Evolutionary conservation across 1,140 invertebrate genomes (phyloP).

Genomic region (Coptotermes formosanus): DNA sequence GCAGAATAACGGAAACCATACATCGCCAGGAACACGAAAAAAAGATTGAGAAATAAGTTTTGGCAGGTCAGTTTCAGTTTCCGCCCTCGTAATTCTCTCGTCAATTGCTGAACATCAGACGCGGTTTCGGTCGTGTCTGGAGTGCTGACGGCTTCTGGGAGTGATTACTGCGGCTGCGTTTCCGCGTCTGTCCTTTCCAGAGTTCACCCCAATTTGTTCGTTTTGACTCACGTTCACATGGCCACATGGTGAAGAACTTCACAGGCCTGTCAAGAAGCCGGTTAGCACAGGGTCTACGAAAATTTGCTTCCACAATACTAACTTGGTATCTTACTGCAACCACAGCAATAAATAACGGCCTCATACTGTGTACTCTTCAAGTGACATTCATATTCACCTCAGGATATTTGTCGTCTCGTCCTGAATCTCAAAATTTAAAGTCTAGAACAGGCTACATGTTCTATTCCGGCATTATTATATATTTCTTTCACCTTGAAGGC

Average conservation of each 20-base stretch:
- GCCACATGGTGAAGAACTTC: not conserved
- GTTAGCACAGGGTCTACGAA: not conserved
- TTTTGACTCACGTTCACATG: not conserved
- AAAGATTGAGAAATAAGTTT: not conserved
- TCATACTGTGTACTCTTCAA: too few species aligned
- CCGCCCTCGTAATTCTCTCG: not conserved
- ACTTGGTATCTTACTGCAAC: too few species aligned
- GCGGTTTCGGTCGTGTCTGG: not conserved
- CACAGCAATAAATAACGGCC: too few species aligned
- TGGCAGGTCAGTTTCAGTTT: not conserved
- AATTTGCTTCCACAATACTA: too few species aligned
- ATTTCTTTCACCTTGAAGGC: too few species aligned
- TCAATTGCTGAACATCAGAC: not conserved
- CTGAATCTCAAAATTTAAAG: too few species aligned
- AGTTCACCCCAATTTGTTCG: not conserved
- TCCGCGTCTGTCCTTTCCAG: not conserved
- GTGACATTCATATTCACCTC: too few species aligned
- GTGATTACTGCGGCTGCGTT: not conserved
- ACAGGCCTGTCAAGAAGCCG: not conserved
- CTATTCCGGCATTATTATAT: too few species aligned
- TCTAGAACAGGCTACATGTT: too few species aligned
- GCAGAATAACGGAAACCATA: not conserved
- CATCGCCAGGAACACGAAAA: not conserved
- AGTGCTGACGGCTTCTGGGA: not conserved
- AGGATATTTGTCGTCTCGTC: too few species aligned